phyloP scores from a whole-genome alignment of 2,113 vertebrate genomes.

The Pteropus alecto region DNA sequence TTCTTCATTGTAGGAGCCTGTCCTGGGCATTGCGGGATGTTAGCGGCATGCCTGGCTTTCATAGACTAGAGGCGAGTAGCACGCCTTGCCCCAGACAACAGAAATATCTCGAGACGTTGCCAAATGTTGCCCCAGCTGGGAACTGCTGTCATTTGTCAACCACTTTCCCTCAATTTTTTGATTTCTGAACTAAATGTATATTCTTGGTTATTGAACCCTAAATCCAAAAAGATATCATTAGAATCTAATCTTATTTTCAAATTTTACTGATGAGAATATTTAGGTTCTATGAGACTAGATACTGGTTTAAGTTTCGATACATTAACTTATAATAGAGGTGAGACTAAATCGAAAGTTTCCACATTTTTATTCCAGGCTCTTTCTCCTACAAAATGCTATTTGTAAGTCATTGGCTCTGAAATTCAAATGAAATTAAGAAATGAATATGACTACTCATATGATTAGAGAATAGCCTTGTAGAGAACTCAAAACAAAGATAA shows the following conservation, averaged over 20 bases:
- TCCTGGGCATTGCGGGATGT: background rate
- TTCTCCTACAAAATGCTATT: background rate
- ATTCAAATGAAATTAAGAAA: slow-evolving; percentile 54
- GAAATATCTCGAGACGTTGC: background rate
- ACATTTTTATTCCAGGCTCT: background rate
- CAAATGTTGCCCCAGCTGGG: background rate
- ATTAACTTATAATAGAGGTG: background rate
- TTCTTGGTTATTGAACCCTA: background rate
- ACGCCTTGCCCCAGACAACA: background rate
- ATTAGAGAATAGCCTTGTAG: background rate
- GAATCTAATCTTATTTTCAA: background rate
- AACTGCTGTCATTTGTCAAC: background rate
- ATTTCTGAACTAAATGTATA: background rate
- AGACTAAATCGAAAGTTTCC: slow-evolving; percentile 34
- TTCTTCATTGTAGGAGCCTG: background rate
- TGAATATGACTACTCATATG: slow-evolving; percentile 33
- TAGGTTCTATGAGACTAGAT: background rate
- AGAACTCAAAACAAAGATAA: slow-evolving; percentile 40
- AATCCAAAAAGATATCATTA: background rate
- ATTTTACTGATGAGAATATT: background rate
- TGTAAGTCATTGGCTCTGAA: slow-evolving; percentile 37
- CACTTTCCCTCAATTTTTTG: background rate
- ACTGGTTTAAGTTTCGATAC: background rate
- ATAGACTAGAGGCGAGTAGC: background rate
- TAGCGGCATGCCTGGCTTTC: background rate